Evolutionary conservation across 1,140 invertebrate genomes (phyloP).

Genomic region (Proales similis): DNA sequence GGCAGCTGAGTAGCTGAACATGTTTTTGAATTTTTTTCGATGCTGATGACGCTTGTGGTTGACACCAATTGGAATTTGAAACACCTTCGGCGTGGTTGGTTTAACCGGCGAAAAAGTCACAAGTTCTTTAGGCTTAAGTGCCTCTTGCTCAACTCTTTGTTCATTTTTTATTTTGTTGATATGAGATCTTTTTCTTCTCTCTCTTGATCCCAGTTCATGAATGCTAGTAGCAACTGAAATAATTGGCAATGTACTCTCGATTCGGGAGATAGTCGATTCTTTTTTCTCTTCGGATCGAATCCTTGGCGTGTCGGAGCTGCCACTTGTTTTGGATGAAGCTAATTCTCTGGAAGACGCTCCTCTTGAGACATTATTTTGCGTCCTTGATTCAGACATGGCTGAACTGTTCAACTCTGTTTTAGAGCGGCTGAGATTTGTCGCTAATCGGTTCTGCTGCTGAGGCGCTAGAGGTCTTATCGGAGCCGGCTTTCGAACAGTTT

Average conservation of each 20-base stretch:
- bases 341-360: not conserved
- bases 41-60: constrained; percentile 8
- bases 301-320: not conserved
- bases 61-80: not conserved
- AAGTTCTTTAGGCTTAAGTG: constrained; percentile 1
- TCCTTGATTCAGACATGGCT: not conserved
- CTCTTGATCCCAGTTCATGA: constrained; percentile 13
- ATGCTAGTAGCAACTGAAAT: constrained; percentile 30
- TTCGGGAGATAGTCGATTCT: not conserved
- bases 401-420: not conserved
- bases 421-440: not conserved
- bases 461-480: not conserved
- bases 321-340: not conserved
- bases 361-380: not conserved
- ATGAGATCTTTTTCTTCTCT: constrained; percentile 24
- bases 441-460: not conserved
- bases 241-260: constrained; percentile 26
- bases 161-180: constrained; percentile 21
- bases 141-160: not conserved
- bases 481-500: constrained; percentile 42
- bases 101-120: constrained; percentile 4
- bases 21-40: constrained; percentile 15
- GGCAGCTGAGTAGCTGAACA: not conserved
- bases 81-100: constrained; percentile 7
- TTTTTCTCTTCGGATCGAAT: constrained; percentile 13